Base-by-base conservation (phyloP, 2,797 vertebrate genomes). In the Betta splendens region DNA sequence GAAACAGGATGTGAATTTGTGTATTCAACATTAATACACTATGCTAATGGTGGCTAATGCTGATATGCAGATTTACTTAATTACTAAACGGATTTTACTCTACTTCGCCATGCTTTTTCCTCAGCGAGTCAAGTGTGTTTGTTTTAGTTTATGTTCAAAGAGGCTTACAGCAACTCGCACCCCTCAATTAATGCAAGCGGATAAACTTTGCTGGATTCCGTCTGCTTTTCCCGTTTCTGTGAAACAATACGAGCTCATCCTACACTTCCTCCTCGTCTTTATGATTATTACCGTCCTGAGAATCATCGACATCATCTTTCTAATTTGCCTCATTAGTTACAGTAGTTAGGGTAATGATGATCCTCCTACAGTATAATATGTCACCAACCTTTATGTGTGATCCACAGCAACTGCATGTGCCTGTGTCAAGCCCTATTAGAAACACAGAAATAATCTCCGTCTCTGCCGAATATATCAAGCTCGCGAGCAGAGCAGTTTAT, bases 51-150 rank as follows among this genome's bases (percentile, higher is more conserved):
- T 73, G 69, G 79, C 80, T 91, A 92, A 92, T 92, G 78, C 79
- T 81, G 90, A 90, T 90, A 90, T 91, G 90, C 87, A 90, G 88
- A 91, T 92, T 92, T 88, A 72, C 75, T 85, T 89, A 89, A 91
- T 91, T 89, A 90, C 76, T 77, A 85, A 89, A 79, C 85, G 84
- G 81, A 71, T 89, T 89, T 88, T 77, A 72, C 72, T 84, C 75
- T 21, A 53, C 76, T 84, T 81, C 69, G 63, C 79, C 46, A 69
- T 75, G 75, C 64, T 73, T 81, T n/a, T 77, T 74, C 77, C 77
- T 57, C 72, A 76, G 66, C 63, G 71, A 86, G 79, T 88, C 79
- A 84, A 89, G 83, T 83, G 44, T 85, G 79, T 90, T 91, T 87
- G 83, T 87, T 88, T 77, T 86, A 85, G 80, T 86, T 84, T 85